phyloP scores from a whole-genome alignment of 1,140 invertebrate genomes.

The Gonioctena quinquepunctata region DNA sequence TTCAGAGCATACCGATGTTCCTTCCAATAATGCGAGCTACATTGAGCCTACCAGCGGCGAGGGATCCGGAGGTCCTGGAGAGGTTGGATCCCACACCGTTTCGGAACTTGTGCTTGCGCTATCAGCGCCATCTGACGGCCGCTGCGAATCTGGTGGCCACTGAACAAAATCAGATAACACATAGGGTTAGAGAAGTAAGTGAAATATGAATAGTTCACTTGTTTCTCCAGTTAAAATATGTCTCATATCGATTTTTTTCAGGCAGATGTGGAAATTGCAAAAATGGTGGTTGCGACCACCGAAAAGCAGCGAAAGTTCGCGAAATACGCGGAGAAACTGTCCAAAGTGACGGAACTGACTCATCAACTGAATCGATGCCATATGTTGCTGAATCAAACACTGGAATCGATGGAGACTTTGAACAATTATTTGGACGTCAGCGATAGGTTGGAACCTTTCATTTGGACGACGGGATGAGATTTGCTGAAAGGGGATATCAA shows the following conservation, averaged over 20 bases:
- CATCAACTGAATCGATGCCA: slow-evolving; percentile 82
- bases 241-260: slow-evolving; percentile 49
- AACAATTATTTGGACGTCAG: slow-evolving; percentile 83
- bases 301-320: slow-evolving; percentile 84
- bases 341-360: slow-evolving; percentile 76
- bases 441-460: slow-evolving; percentile 86
- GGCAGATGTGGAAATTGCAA: slow-evolving; percentile 75
- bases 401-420: slow-evolving; percentile 82
- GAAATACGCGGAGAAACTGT: slow-evolving; percentile 81
- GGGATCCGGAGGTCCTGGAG: slow-evolving; percentile 87
- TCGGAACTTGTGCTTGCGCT: slow-evolving; percentile 67
- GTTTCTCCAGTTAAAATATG: neutral
- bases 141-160: slow-evolving; percentile 72
- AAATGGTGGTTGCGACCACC: slow-evolving; percentile 69
- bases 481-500: slow-evolving; percentile 12
- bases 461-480: slow-evolving; percentile 79
- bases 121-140: slow-evolving; percentile 75
- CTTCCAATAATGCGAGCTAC: slow-evolving; percentile 90
- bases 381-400: slow-evolving; percentile 78
- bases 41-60: slow-evolving; percentile 79
- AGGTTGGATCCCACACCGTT: slow-evolving; percentile 69
- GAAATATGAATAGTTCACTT: neutral
- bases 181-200: slow-evolving; percentile 75
- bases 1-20: slow-evolving; percentile 87
- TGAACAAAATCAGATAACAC: slow-evolving; percentile 73